These are phyloP conservation scores for Hemichromis elongatus DNA, from an alignment of 2,113 vertebrate species.

Conservation along the genomic window DNA sequence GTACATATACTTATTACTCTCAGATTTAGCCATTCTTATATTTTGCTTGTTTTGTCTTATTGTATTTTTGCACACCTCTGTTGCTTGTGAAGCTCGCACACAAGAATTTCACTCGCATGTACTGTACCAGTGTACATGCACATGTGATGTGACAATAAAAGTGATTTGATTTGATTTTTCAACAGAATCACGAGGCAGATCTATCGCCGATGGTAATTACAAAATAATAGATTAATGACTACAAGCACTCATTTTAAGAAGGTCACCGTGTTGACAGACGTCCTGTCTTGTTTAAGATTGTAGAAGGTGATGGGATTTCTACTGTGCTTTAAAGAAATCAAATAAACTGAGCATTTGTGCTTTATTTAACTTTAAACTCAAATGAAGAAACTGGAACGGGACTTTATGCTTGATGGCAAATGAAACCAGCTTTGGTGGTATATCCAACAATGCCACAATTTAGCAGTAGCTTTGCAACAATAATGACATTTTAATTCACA, in stretches of 20 bases:
- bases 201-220: neutral
- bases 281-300: neutral
- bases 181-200: neutral
- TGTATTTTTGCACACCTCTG: too few species aligned
- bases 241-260: neutral
- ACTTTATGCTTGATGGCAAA: neutral
- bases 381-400: neutral
- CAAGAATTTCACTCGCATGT: too few species aligned
- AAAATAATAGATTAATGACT: neutral
- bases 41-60: too few species aligned
- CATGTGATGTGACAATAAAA: too few species aligned
- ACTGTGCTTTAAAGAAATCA: neutral
- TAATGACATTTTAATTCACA: neutral
- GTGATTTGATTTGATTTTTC: too few species aligned
- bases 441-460: neutral
- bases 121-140: too few species aligned
- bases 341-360: neutral
- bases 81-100: too few species aligned
- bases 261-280: neutral
- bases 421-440: neutral
- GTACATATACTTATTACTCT: too few species aligned
- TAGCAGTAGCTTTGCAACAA: neutral
- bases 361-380: neutral
- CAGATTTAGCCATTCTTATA: too few species aligned
- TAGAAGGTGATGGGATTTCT: neutral